These are phyloP conservation scores for Hafferia zeledoni DNA, from an alignment of 2,797 vertebrate species.

Conservation along the genomic window DNA sequence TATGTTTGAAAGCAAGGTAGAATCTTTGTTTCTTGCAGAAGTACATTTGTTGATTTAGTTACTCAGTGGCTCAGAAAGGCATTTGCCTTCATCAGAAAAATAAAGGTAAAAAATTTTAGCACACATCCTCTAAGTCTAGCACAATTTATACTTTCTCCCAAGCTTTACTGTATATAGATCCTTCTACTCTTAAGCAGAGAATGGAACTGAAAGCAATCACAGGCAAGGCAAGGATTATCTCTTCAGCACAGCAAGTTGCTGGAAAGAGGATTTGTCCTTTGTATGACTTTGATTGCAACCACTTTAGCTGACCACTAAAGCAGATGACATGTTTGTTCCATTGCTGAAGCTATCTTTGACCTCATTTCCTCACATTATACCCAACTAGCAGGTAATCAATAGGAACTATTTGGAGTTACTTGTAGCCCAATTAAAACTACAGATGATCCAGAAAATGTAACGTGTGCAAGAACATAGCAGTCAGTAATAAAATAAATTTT, in stretches of 20 bases:
- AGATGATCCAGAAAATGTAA: background rate
- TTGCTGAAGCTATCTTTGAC: slow-evolving; percentile 53
- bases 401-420: slow-evolving; percentile 9
- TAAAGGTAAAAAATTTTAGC: background rate
- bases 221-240: background rate
- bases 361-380: slow-evolving; percentile 5
- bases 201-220: background rate
- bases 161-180: background rate
- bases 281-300: background rate
- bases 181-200: background rate
- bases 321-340: slow-evolving; percentile 25
- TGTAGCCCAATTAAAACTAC: background rate
- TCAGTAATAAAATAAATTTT: background rate
- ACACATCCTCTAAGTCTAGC: background rate
- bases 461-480: background rate
- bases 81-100: background rate
- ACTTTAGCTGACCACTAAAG: background rate
- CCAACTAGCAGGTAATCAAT: background rate
- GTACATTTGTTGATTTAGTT: background rate
- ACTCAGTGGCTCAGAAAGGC: background rate
- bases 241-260: background rate
- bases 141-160: background rate
- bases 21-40: background rate
- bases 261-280: slow-evolving; percentile 15
- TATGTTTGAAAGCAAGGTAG: background rate